Conservation (phyloP, 2,888 invertebrate genomes). For the Seladonia tumulorum region DNA sequence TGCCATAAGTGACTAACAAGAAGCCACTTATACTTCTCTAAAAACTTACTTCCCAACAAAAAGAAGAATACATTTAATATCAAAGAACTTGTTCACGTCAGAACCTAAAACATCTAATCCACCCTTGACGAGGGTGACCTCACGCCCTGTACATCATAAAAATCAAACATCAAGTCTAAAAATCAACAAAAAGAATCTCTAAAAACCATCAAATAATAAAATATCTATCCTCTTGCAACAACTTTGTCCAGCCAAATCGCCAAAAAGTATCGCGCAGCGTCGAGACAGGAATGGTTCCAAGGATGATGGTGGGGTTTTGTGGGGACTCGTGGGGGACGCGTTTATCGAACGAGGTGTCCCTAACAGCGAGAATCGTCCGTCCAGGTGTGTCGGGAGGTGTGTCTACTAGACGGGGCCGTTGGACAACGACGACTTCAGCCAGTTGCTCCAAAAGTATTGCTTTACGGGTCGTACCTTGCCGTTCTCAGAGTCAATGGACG, state of each 20-base stretch:
- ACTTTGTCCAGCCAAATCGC: neutral
- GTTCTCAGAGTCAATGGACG: slow-evolving; percentile 84
- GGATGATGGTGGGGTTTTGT: neutral
- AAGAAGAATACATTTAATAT: too few species aligned
- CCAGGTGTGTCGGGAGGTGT: slow-evolving; percentile 50
- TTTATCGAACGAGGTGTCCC: slow-evolving; percentile 56
- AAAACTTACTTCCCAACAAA: too few species aligned
- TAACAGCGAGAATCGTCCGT: slow-evolving; percentile 65
- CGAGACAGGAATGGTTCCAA: slow-evolving; percentile 6
- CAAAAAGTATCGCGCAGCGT: slow-evolving; percentile 19
- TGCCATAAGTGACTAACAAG: too few species aligned
- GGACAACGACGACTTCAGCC: slow-evolving; percentile 86
- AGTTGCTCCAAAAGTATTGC: slow-evolving; percentile 89
- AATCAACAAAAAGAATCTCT: neutral
- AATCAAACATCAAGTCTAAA: neutral
- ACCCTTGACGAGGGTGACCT: too few species aligned
- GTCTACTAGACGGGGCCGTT: slow-evolving; percentile 85
- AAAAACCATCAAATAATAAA: neutral
- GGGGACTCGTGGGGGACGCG: slow-evolving; percentile 9
- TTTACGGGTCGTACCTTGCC: slow-evolving; percentile 90
- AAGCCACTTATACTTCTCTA: too few species aligned
- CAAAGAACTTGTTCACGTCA: too few species aligned
- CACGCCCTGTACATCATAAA: neutral
- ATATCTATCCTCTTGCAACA: neutral
- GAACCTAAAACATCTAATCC: too few species aligned